These are phyloP conservation scores for Bombus impatiens DNA, from an alignment of 1,140 invertebrate species.

Conservation along the genomic window DNA sequence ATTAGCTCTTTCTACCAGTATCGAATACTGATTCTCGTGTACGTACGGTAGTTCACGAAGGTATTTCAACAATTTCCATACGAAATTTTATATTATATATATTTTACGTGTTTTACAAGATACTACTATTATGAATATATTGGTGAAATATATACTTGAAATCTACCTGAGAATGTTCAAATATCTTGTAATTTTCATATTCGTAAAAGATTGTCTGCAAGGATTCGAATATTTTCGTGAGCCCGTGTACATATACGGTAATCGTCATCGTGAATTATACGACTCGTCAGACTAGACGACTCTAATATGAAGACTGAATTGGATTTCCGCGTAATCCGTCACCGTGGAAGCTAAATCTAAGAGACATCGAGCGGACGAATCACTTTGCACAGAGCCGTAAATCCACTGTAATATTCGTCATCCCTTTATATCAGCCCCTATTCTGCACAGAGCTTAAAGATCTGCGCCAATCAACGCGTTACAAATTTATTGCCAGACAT, in stretches of 20 bases:
- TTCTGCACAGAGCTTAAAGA: neutral
- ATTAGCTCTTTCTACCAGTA: too few species aligned
- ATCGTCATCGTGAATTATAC: slow-evolving; percentile 9
- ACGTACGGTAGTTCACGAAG: too few species aligned
- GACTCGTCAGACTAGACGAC: neutral
- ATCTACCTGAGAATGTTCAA: too few species aligned
- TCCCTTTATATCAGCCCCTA: neutral
- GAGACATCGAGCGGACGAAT: slow-evolving; percentile 41
- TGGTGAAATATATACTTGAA: too few species aligned
- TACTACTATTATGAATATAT: too few species aligned
- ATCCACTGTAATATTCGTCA: slow-evolving; percentile 26
- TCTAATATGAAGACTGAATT: slow-evolving; percentile 27
- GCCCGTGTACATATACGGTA: neutral
- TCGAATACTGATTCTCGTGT: too few species aligned
- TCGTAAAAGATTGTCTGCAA: neutral
- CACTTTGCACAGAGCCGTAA: slow-evolving; percentile 6
- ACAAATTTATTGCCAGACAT: neutral
- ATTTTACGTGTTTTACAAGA: too few species aligned
- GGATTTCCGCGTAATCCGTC: slow-evolving; percentile 54
- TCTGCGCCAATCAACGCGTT: neutral
- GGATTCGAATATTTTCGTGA: neutral
- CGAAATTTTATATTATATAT: too few species aligned
- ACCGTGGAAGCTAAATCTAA: slow-evolving; percentile 47
- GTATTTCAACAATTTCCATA: too few species aligned
- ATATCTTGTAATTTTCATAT: too few species aligned